Conservation (phyloP, 2,113 vertebrate genomes). For the Steatornis caripensis region DNA sequence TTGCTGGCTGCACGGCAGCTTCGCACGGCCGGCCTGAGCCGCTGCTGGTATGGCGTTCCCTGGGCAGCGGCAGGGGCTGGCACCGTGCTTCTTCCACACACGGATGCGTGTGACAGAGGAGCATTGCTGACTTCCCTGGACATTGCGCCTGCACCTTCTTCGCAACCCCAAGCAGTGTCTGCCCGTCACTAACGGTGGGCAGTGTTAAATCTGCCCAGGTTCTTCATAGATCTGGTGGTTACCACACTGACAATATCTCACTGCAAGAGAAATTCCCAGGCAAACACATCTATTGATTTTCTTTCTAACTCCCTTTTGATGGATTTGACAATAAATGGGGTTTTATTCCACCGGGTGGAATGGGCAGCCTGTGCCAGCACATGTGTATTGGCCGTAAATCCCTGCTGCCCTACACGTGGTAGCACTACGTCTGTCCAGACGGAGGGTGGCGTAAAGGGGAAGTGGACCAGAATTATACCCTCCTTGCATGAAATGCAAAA, state of each 20-base stretch:
- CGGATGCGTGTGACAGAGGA: neutral
- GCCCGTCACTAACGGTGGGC: neutral
- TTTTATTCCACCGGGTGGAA: neutral
- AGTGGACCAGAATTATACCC: neutral
- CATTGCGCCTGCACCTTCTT: accelerated
- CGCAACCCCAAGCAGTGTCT: neutral
- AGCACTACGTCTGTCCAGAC: neutral
- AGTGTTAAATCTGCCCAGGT: neutral
- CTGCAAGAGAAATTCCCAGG: slow-evolving; percentile 9
- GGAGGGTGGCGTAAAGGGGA: neutral
- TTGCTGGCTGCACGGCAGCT: neutral
- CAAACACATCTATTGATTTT: slow-evolving; percentile 25
- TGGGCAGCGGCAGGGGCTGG: neutral
- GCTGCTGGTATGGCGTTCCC: accelerated
- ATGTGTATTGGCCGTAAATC: neutral
- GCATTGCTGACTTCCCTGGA: neutral
- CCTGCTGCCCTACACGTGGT: accelerated
- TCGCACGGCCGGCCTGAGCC: neutral
- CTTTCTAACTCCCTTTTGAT: neutral
- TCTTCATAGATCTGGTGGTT: neutral
- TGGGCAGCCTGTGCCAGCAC: neutral
- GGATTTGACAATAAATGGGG: neutral
- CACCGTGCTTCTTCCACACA: accelerated
- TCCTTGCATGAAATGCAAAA: neutral
- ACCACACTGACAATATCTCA: neutral